Percentiles rank a stretch among this genome's conserved stretches.
Evolutionary conservation across 2,797 vertebrate genomes (phyloP).

Genomic region (Clarias fuscus): DNA sequence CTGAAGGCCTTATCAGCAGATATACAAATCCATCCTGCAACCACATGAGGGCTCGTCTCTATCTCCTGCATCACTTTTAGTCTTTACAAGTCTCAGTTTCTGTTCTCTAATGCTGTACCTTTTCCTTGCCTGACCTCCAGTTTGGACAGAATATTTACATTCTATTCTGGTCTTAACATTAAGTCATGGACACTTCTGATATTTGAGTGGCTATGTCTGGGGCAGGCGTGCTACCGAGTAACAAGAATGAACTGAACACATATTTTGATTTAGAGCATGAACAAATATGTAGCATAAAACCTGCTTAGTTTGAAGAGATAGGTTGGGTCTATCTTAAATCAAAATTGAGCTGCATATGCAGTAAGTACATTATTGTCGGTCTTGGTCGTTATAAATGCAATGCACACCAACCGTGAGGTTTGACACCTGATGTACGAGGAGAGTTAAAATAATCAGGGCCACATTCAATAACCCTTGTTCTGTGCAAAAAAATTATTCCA

Average conservation of each 20-base stretch:
- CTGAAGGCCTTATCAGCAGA: conserved; percentile 78
- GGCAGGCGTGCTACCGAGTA: background rate
- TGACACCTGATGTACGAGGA: too few species aligned
- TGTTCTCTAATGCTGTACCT: conserved; percentile 62
- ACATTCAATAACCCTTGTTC: too few species aligned
- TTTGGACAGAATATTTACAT: background rate
- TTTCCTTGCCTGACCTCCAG: conserved; percentile 45
- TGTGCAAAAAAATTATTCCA: too few species aligned
- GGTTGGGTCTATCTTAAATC: too few species aligned
- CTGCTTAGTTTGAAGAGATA: background rate
- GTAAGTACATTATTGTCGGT: too few species aligned
- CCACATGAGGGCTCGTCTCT: conserved; percentile 75
- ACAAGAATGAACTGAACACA: background rate
- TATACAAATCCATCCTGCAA: conserved; percentile 80
- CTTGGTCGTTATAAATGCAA: too few species aligned
- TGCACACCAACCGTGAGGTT: too few species aligned
- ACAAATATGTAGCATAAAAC: background rate
- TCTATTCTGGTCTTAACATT: background rate
- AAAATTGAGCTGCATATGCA: too few species aligned
- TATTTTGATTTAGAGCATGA: background rate
- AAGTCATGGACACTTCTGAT: background rate
- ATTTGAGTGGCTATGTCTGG: background rate
- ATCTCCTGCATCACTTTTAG: conserved; percentile 75
- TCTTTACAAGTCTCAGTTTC: conserved; percentile 63
- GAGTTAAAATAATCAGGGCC: too few species aligned